phyloP scores from a whole-genome alignment of 2,797 vertebrate genomes.

The Fistularia tabacaria region DNA sequence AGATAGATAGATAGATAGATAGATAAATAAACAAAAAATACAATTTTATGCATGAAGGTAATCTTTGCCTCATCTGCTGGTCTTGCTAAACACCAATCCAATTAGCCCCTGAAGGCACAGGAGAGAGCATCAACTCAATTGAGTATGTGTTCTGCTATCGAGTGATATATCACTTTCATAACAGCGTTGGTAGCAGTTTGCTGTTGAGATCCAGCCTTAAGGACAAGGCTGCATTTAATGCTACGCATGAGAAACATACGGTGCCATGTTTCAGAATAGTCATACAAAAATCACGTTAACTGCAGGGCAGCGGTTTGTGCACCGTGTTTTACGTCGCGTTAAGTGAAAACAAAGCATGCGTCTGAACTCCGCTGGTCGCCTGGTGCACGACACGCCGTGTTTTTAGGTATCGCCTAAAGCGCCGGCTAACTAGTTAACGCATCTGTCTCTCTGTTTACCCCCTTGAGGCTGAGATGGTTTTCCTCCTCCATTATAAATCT shows the following conservation, averaged over 20 bases:
- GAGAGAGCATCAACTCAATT: constrained; percentile 64
- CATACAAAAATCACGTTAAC: no score
- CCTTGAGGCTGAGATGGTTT: no score
- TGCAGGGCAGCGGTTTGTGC: no score
- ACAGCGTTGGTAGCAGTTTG: constrained; percentile 52
- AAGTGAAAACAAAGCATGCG: no score
- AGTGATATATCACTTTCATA: constrained; percentile 68
- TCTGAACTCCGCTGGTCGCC: no score
- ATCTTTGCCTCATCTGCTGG: constrained; percentile 73
- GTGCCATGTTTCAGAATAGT: no score
- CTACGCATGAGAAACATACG: neutral
- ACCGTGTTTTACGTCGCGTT: no score
- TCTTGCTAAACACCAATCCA: constrained; percentile 82
- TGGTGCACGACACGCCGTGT: no score
- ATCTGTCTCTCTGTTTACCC: no score
- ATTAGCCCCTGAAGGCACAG: constrained; percentile 75
- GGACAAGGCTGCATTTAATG: constrained; percentile 3
- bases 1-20: constrained; percentile 10
- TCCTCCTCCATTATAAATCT: no score
- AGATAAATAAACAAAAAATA: constrained; percentile 79
- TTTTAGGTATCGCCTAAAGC: no score
- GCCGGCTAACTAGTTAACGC: no score
- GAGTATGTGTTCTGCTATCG: constrained; percentile 60
- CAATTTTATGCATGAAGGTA: constrained; percentile 74
- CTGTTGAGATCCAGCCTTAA: constrained; percentile 19